These are phyloP conservation scores for Merops nubicus DNA, from an alignment of 2,113 vertebrate species.

Conservation along the genomic window DNA sequence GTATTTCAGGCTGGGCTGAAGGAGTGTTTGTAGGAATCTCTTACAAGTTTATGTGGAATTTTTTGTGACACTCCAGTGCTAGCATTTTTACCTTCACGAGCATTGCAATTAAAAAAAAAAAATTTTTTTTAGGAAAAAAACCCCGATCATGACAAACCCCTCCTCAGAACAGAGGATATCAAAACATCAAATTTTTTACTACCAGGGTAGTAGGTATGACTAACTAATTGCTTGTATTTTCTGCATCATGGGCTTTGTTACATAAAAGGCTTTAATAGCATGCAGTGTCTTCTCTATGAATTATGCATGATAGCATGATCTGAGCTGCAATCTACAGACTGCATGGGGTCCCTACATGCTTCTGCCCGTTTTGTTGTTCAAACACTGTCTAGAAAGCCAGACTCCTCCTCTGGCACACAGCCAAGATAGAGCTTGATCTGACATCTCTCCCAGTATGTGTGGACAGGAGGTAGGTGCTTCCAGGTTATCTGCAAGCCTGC, in stretches of 20 bases:
- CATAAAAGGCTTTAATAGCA: neutral
- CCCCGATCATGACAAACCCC: neutral
- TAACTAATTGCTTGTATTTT: neutral
- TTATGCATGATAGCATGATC: neutral
- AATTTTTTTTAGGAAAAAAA: neutral
- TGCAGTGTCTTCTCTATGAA: neutral
- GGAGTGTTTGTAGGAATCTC: neutral
- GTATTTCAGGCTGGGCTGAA: conserved; percentile 5
- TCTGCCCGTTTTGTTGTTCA: neutral
- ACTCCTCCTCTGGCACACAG: neutral
- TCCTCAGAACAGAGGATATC: neutral
- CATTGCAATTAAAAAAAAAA: neutral
- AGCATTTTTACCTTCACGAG: neutral
- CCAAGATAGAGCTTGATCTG: neutral
- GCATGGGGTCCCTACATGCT: neutral
- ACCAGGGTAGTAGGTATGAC: neutral
- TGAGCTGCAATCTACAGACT: neutral
- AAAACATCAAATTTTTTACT: neutral
- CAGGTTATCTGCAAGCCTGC: neutral
- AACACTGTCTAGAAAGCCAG: neutral
- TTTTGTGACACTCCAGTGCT: neutral
- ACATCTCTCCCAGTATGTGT: neutral
- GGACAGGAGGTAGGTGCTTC: neutral
- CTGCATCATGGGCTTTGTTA: neutral
- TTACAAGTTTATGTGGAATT: neutral